Percentiles rank a stretch among this genome's conserved stretches.
Conservation (phyloP, 2,888 invertebrate species). For the Autographa gamma region DNA sequence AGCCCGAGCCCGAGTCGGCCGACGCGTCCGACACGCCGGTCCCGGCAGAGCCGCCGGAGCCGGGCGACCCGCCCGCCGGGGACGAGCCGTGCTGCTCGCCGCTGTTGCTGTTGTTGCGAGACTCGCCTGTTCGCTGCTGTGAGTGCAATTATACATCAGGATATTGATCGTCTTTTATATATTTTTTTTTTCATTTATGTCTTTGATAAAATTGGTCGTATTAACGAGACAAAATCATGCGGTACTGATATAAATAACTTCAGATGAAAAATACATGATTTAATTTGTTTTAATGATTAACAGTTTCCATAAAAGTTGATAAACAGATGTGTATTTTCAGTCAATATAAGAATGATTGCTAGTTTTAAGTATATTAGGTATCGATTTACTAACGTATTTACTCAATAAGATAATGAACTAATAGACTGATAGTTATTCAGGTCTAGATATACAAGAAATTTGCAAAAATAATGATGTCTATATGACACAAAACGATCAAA, state of each 20-base stretch:
- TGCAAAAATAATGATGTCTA: neutral
- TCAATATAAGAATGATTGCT: no score
- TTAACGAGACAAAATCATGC: no score
- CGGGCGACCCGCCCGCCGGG: conserved; percentile 27
- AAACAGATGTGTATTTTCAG: no score
- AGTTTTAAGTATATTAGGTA: neutral
- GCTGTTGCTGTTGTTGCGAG: conserved; percentile 62
- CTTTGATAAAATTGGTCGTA: neutral
- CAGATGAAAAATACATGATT: neutral
- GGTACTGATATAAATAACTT: neutral
- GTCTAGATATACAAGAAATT: neutral
- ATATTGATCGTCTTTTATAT: neutral
- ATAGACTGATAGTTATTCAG: neutral
- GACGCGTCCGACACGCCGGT: conserved; percentile 69
- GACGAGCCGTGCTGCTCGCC: conserved; percentile 46
- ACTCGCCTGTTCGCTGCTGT: conserved; percentile 68
- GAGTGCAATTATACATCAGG: conserved; percentile 10
- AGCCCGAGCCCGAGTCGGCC: conserved; percentile 76
- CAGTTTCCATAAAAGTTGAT: no score
- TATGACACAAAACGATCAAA: neutral
- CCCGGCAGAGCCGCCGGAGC: conserved; percentile 49
- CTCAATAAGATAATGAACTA: neutral
- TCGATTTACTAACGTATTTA: neutral
- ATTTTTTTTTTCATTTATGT: neutral
- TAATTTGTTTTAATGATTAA: neutral